These are phyloP conservation scores for Sesia bembeciformis DNA, from an alignment of 2,888 invertebrate species.

Conservation along the genomic window DNA sequence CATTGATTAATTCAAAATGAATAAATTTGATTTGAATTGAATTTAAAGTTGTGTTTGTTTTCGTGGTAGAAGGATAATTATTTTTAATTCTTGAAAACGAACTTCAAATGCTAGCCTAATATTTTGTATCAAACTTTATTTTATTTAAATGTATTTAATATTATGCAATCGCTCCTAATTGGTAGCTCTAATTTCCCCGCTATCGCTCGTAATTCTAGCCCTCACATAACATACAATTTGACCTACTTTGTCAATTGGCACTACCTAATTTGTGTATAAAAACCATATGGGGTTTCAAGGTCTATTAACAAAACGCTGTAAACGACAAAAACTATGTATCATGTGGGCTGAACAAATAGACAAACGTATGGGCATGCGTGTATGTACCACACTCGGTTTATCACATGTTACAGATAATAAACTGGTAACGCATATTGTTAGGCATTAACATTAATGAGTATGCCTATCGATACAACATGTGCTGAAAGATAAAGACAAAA, in stretches of 20 bases:
- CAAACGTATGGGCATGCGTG: not conserved
- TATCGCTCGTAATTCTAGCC: not conserved
- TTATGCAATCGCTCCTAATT: no score
- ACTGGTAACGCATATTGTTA: not conserved
- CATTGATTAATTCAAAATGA: no score
- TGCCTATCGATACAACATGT: no score
- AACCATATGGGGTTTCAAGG: constrained; percentile 51
- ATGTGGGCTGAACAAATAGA: not conserved
- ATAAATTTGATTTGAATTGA: no score
- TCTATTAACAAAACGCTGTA: constrained; percentile 3
- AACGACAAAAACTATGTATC: not conserved
- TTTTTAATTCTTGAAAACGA: no score
- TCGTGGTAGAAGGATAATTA: no score
- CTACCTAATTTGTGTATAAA: constrained; percentile 63
- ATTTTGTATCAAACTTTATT: no score
- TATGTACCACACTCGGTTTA: not conserved
- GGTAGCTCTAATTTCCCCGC: not conserved
- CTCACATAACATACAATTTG: constrained; percentile 22
- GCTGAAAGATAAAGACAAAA: no score
- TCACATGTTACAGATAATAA: not conserved
- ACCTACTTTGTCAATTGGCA: constrained; percentile 53
- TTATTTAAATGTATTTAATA: no score
- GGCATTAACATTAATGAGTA: not conserved
- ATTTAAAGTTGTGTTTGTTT: no score
- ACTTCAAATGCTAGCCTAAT: no score